Base-by-base conservation (phyloP, 2,888 invertebrate species). In the Caenorhabditis sp. region DNA sequence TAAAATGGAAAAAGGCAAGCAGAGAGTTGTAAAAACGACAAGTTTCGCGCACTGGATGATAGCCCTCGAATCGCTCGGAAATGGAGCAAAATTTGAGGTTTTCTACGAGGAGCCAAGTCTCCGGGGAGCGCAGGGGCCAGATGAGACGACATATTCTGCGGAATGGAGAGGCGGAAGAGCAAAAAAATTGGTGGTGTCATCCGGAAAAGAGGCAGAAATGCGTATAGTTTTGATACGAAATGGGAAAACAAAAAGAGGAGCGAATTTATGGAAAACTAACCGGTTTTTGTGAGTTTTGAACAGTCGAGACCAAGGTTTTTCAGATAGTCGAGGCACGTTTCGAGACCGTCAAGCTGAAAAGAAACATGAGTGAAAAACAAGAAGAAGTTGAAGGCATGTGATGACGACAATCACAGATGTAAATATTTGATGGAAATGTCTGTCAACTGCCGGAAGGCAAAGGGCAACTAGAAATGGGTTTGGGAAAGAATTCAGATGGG, bases 291-390 rank as follows among this genome's bases (percentile, higher is more conserved):
- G 43, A 83, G 71, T 59, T 78, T 80, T 43, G 78, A 74, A 61
- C 83, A 83, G 72, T 85, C 83, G 43, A 83, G 80, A 52, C 85
- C 85, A 35, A 83, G 53, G n/a, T 58, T 70, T 43, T 80, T 80
- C 37, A 85, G 76, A 70, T 82, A 83, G 61, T 79, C 68, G 45
- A 85, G 79, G 48, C 85, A 85, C 53, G 75, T 62, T 65, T 78
- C 83, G 63, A 85, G 73, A 32, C 80, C 79, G 66, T 74, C 74
- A 30, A 76, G 58, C 73, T 71, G 79, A 30, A 73, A 77, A 46
- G 15, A 39, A 32, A 45, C 15, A 27, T 53, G 8, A 7, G 24
- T 39, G 20, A 20, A 27, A 24, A 48, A 27, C 20, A 15, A 45
- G 43, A 27, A 26, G 50, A 45, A 20, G 53, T n/a, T 17, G 17